Evolutionary conservation across 2,797 vertebrate genomes (phyloP), one percentile per base, ranked within the genome.

Genomic region (Ficedula albicollis): DNA sequence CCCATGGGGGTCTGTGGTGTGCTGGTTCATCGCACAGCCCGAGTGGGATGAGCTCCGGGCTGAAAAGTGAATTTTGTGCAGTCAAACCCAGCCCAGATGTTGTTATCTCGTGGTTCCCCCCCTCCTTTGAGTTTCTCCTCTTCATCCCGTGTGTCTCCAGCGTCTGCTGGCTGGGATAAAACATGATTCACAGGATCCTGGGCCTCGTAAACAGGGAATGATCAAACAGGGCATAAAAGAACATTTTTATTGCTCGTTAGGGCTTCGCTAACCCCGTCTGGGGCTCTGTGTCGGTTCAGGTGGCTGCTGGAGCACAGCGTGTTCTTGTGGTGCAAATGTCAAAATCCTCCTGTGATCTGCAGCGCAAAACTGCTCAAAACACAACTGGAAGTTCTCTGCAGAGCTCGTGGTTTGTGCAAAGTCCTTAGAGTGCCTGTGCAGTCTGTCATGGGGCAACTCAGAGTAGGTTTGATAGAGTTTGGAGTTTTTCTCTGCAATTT

Each of bases 1-100:
- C 80, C 1, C 22, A 0, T 0, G n/a, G 85, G 63, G 52, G 43
- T 16, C 12, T 0, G 7, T 2, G 82, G 7, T 0, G 67, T 4
- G 14, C 59, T 12, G 46, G 10, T 5, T 39, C 43, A 6, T 39
- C 44, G 1, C 11, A 13, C 26, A 49, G 32, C 56, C 70, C 27
- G 1, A 2, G 27, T 0, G 72, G 49, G 87, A 5, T 0, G n/a
- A 56, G 13, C 20, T 23, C 36, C 32, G 0, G 43, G 43, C 23
- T 8, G 63, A 30, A 15, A 19, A 38, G 58, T 1, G 18, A 55
- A 51, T 52, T 46, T 39, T 8, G 1, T 2, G 29, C 29, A 3
- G 29, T 25, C 58, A 5, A 70, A 44, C 6, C 0, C 64, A 20
- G 66, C 73, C 87, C 87, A 66, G 87, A 51, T 27, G 66, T 44